phyloP scores from a whole-genome alignment of 2,797 vertebrate genomes.

The Galaxias olidus region DNA sequence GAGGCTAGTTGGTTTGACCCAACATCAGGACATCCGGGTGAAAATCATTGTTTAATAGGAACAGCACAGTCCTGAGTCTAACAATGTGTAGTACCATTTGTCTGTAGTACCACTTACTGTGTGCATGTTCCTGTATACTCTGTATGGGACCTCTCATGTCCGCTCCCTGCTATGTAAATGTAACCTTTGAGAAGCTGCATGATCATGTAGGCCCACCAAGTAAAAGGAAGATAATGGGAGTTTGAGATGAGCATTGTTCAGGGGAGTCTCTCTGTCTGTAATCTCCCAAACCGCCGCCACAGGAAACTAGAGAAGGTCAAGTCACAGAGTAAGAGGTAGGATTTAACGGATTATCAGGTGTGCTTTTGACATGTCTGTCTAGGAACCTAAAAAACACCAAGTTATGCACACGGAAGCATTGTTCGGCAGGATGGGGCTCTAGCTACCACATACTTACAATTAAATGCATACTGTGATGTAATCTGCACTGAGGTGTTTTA shows the following conservation, averaged over 20 bases:
- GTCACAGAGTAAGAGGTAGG: conserved; percentile 28
- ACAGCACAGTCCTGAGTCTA: too few relatives aligned
- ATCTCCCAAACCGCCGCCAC: conserved; percentile 40
- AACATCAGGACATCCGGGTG: too few relatives aligned
- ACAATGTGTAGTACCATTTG: too few relatives aligned
- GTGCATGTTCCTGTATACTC: too few relatives aligned
- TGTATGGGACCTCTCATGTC: not conserved
- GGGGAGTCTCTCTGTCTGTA: conserved; percentile 52
- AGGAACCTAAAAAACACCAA: conserved; percentile 5
- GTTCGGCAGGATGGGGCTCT: not conserved
- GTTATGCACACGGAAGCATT: not conserved
- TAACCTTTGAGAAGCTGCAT: conserved; percentile 44
- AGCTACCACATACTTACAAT: too few relatives aligned
- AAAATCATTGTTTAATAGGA: too few relatives aligned
- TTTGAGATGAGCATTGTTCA: conserved; percentile 51
- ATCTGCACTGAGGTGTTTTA: too few relatives aligned
- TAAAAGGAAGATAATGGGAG: conserved; percentile 44
- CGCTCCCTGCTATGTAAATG: conserved; percentile 36
- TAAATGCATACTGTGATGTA: too few relatives aligned
- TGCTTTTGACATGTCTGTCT: conserved; percentile 34
- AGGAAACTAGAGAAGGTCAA: conserved; percentile 70
- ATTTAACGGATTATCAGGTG: conserved; percentile 48
- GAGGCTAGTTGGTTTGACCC: too few relatives aligned
- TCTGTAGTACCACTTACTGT: too few relatives aligned
- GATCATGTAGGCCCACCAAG: conserved; percentile 32